Conservation (phyloP, 2,113 vertebrate species). For the Cynocephalus volans region DNA sequence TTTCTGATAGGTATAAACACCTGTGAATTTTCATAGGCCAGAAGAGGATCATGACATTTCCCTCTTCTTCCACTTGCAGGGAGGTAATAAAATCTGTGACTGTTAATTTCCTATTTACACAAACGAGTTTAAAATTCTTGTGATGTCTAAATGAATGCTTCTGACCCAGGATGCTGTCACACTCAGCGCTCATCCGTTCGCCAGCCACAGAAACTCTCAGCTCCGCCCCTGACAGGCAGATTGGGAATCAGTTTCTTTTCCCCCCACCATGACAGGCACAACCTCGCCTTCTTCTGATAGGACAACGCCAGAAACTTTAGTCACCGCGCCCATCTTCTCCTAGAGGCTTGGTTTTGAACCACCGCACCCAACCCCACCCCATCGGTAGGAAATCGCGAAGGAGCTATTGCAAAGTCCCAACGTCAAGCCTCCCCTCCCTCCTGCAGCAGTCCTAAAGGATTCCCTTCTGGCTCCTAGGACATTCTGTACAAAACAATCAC, state of each 20-base stretch:
- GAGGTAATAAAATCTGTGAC: background rate
- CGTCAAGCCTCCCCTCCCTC: background rate
- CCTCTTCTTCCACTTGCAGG: background rate
- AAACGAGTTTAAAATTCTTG: background rate
- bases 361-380: background rate
- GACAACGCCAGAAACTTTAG: background rate
- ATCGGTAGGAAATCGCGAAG: background rate
- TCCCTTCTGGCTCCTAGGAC: background rate
- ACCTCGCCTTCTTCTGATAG: accelerated
- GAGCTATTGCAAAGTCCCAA: background rate
- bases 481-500: background rate
- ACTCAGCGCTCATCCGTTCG: background rate
- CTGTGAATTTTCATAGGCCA: background rate
- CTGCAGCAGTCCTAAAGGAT: no score
- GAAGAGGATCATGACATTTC: background rate
- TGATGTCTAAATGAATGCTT: background rate
- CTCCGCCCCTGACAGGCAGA: no score
- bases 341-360: background rate
- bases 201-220: background rate
- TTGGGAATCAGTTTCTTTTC: constrained; percentile 29
- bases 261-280: background rate
- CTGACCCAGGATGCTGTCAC: background rate
- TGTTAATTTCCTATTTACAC: background rate
- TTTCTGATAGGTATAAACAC: background rate
- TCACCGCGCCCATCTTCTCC: background rate